Evolutionary conservation across 1,140 invertebrate genomes (phyloP), one percentile per base, ranked within the genome.

Genomic region (Plodia interpunctella): DNA sequence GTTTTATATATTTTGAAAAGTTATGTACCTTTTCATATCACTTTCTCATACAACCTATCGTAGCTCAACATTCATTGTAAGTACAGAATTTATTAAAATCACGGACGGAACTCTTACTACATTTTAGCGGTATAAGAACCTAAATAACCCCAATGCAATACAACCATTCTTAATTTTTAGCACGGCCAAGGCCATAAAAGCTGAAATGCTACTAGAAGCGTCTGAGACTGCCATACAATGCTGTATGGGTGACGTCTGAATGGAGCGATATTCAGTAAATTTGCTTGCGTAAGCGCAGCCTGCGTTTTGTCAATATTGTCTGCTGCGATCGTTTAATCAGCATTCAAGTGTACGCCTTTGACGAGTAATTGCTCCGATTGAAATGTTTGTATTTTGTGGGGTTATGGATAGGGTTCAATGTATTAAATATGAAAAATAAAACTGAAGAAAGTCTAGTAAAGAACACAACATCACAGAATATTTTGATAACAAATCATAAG

Each of bases 281-380:
- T 44, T 44, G 38, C 38, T 44, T 15, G 38, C 21, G 21, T 25
- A 6, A 2, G 38, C 13, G 38, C 38, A 44, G 38, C 13, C 38
- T 44, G 13, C 38, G 38, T 44, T 44, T 44, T 44, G 38, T 44
- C 38, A 44, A 44, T 44, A 44, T 44, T 44, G 38, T 44, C 38
- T 44, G 38, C 38, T 44, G 38, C 13, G 38, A 44, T 44, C 38
- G 10, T 44, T 44, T 44, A 44, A 44, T 44, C 38, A 44, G 38
- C 38, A 44, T 44, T 44, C 38, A 44, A 44, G 38, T 44, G 38
- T 44, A 44, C 38, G 38, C 38, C 38, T n/a, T 44, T 44, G 38
- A 44, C 38, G 38, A 44, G 38, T 44, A 44, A 44, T 44, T 44
- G 38, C 38, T 44, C 1, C 38, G 38, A 44, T 44, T 44, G 38